Evolutionary conservation across 2,797 vertebrate genomes (phyloP), one percentile per base, ranked within the genome.

Genomic region (Sciurus vulgaris): DNA sequence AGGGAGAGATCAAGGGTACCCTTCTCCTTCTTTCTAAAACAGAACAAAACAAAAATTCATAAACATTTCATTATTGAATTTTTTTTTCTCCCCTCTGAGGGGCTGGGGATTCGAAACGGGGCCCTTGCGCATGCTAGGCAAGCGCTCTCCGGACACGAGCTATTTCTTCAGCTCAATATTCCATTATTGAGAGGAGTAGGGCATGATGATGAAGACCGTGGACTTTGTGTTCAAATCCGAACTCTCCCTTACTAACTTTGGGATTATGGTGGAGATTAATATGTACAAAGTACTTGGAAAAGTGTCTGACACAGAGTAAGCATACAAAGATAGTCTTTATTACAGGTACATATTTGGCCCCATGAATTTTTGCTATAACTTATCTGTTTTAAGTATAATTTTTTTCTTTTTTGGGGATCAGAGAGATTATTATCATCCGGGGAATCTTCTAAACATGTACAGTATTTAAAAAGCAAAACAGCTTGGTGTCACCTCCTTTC

Each of bases 281-380:
- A 26, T n/a, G 44, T 20, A 38, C 20, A 86, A 72, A 76, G 17
- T 24, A n/a, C 54, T 79, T 38, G 41, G 89, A 47, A 47, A 82
- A 81, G 51, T 30, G 2, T n/a, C 38, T 47, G 63, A 67, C 26
- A 69, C 47, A 26, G 15, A 5, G 74, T 69, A 63, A 85, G 26
- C 35, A 20, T 79, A 69, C 59, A 83, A 51, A 30, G 41, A 72
- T 59, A 72, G 9, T 51, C 74, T 38, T 30, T 35, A 54, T 22
- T 89, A 73, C 51, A 24, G 30, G 49, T 54, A 77, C 1, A 38
- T 92, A 82, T 63, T 84, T 96, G 86, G 26, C 35, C 41, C 87
- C 78, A 84, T 51, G 83, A 38, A 67, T 89, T 94, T 86, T 86
- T 79, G n/a, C 79, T 87, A 51, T 30, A 61, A 79, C 63, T 88